A percentile compares a stretch with the other conserved stretches of the same genome.
Conservation (phyloP, 2,113 vertebrate species). For the Puma concolor region DNA sequence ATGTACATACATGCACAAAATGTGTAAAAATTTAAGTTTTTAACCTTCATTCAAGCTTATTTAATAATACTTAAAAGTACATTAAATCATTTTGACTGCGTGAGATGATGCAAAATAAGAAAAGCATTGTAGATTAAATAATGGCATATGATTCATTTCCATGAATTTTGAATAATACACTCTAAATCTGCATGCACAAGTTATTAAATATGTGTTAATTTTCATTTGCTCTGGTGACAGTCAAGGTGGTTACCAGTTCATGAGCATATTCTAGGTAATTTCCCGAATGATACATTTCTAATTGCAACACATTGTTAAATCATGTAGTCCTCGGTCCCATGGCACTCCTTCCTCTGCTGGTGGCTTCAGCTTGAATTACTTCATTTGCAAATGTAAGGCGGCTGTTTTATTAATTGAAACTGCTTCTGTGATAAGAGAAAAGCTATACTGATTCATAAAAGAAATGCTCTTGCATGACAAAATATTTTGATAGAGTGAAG, state of each 20-base stretch:
- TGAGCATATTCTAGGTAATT: constrained; percentile 14
- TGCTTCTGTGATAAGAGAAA: constrained; percentile 28
- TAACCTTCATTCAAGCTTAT: neutral
- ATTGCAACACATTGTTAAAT: constrained; percentile 58
- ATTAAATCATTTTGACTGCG: constrained; percentile 5
- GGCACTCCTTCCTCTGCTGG: neutral
- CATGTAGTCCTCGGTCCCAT: neutral
- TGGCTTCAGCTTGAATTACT: constrained; percentile 35
- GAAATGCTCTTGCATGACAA: constrained; percentile 47
- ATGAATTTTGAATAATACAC: constrained; percentile 23
- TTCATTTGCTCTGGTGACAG: constrained; percentile 48
- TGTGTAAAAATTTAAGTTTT: neutral
- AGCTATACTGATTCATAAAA: constrained; percentile 32
- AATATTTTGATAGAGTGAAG: constrained; percentile 31
- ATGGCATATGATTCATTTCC: neutral
- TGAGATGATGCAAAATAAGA: neutral
- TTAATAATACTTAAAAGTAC: constrained; percentile 10
- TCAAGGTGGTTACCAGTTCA: neutral
- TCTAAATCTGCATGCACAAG: constrained; percentile 30
- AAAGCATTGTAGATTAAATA: constrained; percentile 27
- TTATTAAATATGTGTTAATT: constrained; percentile 60
- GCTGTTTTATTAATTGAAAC: constrained; percentile 55
- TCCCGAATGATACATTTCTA: constrained; percentile 49
- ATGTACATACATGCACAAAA: neutral
- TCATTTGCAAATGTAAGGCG: constrained; percentile 36